These are phyloP conservation scores for Cordilura impudica DNA, from an alignment of 2,888 invertebrate species.

Conservation along the genomic window DNA sequence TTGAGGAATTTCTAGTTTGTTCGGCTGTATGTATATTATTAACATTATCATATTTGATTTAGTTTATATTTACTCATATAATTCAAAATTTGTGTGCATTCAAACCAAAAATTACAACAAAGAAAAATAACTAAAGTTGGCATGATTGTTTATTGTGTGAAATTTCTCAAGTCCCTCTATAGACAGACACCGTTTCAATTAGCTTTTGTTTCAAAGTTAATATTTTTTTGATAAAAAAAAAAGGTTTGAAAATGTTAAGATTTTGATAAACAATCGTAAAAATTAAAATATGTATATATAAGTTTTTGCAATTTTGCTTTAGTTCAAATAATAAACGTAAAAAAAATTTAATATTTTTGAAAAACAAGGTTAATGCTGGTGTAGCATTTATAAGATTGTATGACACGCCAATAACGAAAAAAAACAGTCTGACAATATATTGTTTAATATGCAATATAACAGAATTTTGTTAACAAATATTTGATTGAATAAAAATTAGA, in stretches of 20 bases:
- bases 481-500: no score
- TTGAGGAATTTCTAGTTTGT: constrained; percentile 29
- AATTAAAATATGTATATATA: background rate
- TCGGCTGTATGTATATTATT: constrained; percentile 8
- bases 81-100: constrained; percentile 3
- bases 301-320: constrained; percentile 9
- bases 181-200: constrained; percentile 33
- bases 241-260: constrained; percentile 51
- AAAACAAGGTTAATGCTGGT: constrained; percentile 41
- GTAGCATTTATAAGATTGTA: background rate
- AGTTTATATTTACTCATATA: constrained; percentile 29
- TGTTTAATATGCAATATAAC: background rate
- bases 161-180: constrained; percentile 56
- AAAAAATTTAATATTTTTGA: constrained; percentile 20
- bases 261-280: constrained; percentile 39
- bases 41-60: background rate
- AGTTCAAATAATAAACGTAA: constrained; percentile 1
- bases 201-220: constrained; percentile 38
- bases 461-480: no score
- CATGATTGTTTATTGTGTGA: constrained; percentile 51
- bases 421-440: background rate
- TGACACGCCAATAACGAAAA: background rate
- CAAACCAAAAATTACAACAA: constrained; percentile 7
- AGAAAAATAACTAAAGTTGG: background rate
- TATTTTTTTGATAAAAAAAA: background rate